Conservation (phyloP, 1,140 invertebrate genomes). For the Pristionchus pacificus region DNA sequence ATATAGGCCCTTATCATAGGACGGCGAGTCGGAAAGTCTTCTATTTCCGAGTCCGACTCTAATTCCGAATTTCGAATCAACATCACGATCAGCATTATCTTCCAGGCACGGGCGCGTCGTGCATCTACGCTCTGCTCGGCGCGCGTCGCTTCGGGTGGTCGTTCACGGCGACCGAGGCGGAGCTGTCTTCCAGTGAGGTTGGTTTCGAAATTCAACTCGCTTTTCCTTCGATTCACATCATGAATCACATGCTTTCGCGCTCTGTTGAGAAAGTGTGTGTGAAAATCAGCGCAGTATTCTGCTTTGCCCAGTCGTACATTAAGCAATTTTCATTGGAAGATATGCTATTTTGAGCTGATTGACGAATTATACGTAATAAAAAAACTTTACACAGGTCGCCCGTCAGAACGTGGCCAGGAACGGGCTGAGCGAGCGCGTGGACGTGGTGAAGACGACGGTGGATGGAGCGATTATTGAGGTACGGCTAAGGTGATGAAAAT, state of each 20-base stretch:
- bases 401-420: slow-evolving; percentile 11
- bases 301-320: background rate
- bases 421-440: slow-evolving; percentile 1
- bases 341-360: background rate
- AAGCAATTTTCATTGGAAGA: background rate
- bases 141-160: slow-evolving; percentile 17
- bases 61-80: no score
- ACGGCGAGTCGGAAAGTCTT: no score
- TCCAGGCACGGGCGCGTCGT: slow-evolving; percentile 22
- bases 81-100: no score
- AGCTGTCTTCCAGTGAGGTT: no score
- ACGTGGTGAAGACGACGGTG: slow-evolving; percentile 1
- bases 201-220: no score
- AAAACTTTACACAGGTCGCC: no score
- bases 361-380: no score
- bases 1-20: no score
- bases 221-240: no score
- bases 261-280: background rate
- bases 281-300: slow-evolving; percentile 1
- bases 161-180: slow-evolving; percentile 18
- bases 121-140: slow-evolving; percentile 26
- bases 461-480: background rate
- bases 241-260: no score
- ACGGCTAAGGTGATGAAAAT: no score
- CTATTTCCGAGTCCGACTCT: no score